Percentiles rank a stretch among this genome's conserved stretches.
These are phyloP conservation scores for Caenorhabditis remanei DNA, from an alignment of 1,140 invertebrate genomes.

Conservation along the genomic window DNA sequence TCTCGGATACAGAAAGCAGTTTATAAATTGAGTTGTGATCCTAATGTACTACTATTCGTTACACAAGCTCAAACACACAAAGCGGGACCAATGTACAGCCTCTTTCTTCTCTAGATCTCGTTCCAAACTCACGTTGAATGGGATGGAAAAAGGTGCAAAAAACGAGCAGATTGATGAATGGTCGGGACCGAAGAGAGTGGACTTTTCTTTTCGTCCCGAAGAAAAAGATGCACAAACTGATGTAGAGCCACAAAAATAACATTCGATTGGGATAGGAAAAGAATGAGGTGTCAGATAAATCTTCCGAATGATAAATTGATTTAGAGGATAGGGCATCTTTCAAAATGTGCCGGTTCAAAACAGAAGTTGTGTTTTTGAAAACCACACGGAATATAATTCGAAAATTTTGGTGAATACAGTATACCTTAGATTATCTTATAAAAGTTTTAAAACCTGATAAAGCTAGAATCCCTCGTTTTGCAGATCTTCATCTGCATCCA, in stretches of 20 bases:
- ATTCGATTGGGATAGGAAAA: neutral
- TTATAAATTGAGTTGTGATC: slow-evolving; percentile 36
- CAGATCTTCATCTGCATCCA: no score
- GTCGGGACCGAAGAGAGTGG: neutral
- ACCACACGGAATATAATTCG: no score
- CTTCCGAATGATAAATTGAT: no score
- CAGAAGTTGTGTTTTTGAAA: no score
- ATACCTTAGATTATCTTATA: no score
- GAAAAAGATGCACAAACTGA: neutral
- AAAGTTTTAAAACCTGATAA: no score
- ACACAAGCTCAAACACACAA: slow-evolving; percentile 1
- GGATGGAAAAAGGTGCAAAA: slow-evolving; percentile 20
- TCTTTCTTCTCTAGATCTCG: slow-evolving; percentile 7
- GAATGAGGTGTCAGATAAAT: neutral
- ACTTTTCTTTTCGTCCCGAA: no score
- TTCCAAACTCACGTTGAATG: slow-evolving; percentile 5
- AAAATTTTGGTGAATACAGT: no score
- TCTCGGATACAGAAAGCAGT: slow-evolving; percentile 6
- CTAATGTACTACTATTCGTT: slow-evolving; percentile 24
- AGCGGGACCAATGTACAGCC: slow-evolving; percentile 1
- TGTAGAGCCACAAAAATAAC: slow-evolving; percentile 1
- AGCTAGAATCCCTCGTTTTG: no score
- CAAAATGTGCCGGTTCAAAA: no score
- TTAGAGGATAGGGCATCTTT: no score
- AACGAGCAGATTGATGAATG: slow-evolving; percentile 35